Evolutionary conservation across 2,888 invertebrate species (phyloP).

Genomic region (Calameuta pallipes): DNA sequence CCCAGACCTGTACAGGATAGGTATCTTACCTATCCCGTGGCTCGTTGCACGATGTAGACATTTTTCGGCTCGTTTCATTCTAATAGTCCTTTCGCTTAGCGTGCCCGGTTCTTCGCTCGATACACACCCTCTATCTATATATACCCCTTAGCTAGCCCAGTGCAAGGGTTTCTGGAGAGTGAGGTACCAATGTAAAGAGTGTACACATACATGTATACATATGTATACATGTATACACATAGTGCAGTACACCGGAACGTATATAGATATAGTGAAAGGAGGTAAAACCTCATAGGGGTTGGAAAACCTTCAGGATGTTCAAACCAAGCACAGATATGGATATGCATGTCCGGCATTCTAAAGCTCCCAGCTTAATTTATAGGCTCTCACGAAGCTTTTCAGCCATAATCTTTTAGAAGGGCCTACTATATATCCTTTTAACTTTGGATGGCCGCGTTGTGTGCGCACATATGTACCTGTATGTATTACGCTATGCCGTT

Average conservation of each 20-base stretch:
- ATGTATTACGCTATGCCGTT: neutral
- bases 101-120: constrained; percentile 25
- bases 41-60: constrained; percentile 11
- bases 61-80: constrained; percentile 31
- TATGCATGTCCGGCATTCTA: constrained; percentile 30
- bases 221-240: too few relatives aligned
- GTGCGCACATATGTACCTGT: neutral
- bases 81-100: constrained; percentile 24
- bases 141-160: neutral
- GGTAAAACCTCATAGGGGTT: neutral
- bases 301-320: neutral
- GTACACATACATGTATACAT: neutral
- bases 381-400: constrained; percentile 7
- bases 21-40: neutral
- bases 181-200: neutral
- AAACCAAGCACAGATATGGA: constrained; percentile 16
- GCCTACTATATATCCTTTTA: neutral
- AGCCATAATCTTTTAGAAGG: neutral
- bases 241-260: neutral
- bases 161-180: neutral
- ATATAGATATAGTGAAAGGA: neutral
- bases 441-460: neutral
- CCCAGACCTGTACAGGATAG: neutral
- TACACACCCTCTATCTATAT: constrained; percentile 13
- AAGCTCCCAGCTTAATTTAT: constrained; percentile 41